Evolutionary conservation across 1,140 invertebrate species (phyloP).

Genomic region (Trachelipus rathkii): DNA sequence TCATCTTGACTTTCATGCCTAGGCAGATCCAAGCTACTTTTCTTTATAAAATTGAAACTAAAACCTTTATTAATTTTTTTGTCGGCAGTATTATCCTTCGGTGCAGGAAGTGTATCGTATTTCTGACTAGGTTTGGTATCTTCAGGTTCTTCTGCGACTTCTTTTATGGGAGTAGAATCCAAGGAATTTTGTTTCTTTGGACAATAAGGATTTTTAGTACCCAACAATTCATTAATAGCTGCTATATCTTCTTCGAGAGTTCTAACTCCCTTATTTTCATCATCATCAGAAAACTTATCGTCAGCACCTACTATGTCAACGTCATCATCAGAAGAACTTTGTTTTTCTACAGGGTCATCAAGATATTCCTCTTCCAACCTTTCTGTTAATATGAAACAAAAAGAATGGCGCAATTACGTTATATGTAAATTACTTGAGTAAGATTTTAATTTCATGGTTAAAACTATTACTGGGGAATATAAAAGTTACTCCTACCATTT

Average conservation of each 20-base stretch:
- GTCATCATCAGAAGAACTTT: constrained; percentile 40
- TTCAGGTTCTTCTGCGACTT: too few relatives aligned
- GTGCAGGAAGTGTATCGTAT: too few relatives aligned
- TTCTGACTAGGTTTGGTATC: too few relatives aligned
- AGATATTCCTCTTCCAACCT: constrained; percentile 19
- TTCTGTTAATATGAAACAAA: constrained; percentile 25
- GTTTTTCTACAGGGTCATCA: constrained; percentile 28
- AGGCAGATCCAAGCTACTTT: background rate
- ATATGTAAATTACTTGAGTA: too few relatives aligned
- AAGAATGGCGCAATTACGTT: background rate
- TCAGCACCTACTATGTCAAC: constrained; percentile 41
- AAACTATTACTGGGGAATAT: background rate
- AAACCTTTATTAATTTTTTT: constrained; percentile 23
- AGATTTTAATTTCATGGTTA: too few relatives aligned
- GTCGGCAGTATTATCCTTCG: too few relatives aligned
- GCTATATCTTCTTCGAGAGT: background rate
- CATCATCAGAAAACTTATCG: constrained; percentile 29
- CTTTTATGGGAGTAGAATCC: background rate
- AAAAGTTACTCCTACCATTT: constrained; percentile 30
- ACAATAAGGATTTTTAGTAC: background rate
- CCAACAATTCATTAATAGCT: background rate
- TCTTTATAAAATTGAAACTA: constrained; percentile 21
- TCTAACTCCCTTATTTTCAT: background rate
- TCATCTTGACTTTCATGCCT: constrained; percentile 26
- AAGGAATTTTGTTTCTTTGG: background rate